Evolutionary conservation across 2,113 vertebrate species (phyloP).

Genomic region (Hassar affinis): DNA sequence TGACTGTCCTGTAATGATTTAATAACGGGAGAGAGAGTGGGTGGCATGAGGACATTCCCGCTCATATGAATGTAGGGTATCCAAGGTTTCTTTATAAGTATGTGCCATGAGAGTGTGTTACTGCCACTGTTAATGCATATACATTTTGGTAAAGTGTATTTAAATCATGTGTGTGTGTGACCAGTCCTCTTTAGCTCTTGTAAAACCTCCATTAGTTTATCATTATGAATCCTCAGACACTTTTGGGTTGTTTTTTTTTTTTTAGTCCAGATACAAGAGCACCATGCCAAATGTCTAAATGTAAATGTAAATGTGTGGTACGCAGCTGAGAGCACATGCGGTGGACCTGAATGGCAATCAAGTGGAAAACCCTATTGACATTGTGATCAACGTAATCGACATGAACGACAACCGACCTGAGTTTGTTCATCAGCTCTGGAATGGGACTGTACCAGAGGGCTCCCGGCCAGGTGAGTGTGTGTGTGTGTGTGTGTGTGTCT

Average conservation of each 20-base stretch:
- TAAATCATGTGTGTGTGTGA: neutral
- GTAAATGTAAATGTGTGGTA: neutral
- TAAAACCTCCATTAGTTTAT: neutral
- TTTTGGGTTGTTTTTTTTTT: neutral
- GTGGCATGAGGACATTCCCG: neutral
- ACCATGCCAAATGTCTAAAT: neutral
- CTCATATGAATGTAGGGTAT: neutral
- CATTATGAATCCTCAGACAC: neutral
- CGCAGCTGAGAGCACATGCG: slow-evolving; percentile 91
- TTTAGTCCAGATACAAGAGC: too few species aligned
- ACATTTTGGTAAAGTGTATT: neutral
- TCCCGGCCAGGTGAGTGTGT: slow-evolving; percentile 86
- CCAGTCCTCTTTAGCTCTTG: neutral
- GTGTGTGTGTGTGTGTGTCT: neutral
- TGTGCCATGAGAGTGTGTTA: neutral
- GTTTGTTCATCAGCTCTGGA: slow-evolving; percentile 95
- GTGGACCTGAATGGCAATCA: slow-evolving; percentile 99
- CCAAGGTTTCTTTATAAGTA: neutral
- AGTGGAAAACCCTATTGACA: slow-evolving; percentile 97
- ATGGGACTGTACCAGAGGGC: slow-evolving; percentile 92
- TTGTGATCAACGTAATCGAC: slow-evolving; percentile 98
- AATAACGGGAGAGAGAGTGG: neutral
- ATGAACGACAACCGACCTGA: slow-evolving; percentile 98
- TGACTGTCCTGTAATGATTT: neutral
- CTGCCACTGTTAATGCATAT: neutral